phyloP scores from a whole-genome alignment of 1,140 invertebrate genomes.

The Drosophila mauritiana region DNA sequence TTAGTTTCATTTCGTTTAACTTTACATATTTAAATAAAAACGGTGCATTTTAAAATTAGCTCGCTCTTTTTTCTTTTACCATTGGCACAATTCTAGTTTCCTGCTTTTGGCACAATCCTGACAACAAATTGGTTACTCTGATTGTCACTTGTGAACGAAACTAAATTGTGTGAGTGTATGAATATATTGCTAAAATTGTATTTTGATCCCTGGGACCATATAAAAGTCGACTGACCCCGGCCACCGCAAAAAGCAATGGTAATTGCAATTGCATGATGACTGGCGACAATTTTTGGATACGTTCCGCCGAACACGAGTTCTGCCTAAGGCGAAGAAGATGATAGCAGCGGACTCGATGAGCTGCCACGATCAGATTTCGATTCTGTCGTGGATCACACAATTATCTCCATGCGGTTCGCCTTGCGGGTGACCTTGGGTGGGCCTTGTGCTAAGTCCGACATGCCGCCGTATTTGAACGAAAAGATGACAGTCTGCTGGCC shows the following conservation, averaged over 20 bases:
- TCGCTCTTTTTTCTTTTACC: conserved; percentile 13
- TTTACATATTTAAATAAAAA: conserved; percentile 44
- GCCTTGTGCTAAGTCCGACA: conserved; percentile 88
- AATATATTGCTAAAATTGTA: conserved; percentile 69
- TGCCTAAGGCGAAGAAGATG: conserved; percentile 16
- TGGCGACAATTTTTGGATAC: conserved; percentile 37
- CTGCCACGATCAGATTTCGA: conserved; percentile 26
- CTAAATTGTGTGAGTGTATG: conserved; percentile 30
- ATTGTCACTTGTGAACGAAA: conserved; percentile 77
- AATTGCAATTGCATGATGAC: conserved; percentile 45
- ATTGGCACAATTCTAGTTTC: conserved; percentile 44
- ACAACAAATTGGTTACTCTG: conserved; percentile 68
- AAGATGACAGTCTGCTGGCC: conserved; percentile 92
- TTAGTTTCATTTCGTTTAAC: conserved; percentile 47
- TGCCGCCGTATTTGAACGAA: conserved; percentile 90
- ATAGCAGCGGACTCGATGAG: conserved; percentile 8
- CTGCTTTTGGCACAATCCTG: conserved; percentile 68
- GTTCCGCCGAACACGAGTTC: conserved; percentile 19
- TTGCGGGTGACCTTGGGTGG: conserved; percentile 89
- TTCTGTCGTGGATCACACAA: conserved; percentile 87
- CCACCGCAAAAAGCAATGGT: conserved; percentile 27
- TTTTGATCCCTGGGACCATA: conserved; percentile 73
- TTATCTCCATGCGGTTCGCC: conserved; percentile 92
- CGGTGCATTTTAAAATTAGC: conserved; percentile 53
- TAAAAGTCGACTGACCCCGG: conserved; percentile 46